phyloP scores from a whole-genome alignment of 1,140 invertebrate species.

The Euwallacea fornicatus region DNA sequence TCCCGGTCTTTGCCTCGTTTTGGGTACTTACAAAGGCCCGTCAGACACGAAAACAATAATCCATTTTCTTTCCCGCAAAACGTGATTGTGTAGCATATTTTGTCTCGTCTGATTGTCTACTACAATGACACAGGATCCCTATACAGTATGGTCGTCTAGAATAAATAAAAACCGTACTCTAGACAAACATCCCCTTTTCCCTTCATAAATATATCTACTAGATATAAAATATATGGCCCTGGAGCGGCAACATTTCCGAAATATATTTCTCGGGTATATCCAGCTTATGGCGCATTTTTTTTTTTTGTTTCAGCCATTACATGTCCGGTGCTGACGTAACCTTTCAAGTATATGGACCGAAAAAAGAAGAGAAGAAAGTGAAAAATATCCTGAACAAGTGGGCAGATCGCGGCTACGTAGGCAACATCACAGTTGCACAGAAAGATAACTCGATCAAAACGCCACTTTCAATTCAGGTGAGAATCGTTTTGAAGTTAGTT shows the following conservation, averaged over 20 bases:
- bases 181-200: too few relatives aligned
- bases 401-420: constrained; percentile 64
- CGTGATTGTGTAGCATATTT: too few relatives aligned
- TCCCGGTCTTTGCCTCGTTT: too few relatives aligned
- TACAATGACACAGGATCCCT: too few relatives aligned
- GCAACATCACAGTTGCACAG: constrained; percentile 62
- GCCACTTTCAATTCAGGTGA: constrained; percentile 42
- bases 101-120: too few relatives aligned
- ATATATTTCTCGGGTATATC: neutral
- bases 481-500: neutral
- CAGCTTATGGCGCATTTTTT: constrained; percentile 15
- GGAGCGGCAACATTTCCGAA: neutral
- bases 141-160: too few relatives aligned
- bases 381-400: constrained; percentile 63
- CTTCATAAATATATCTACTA: too few relatives aligned
- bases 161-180: too few relatives aligned
- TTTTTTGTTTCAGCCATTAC: constrained; percentile 46
- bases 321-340: constrained; percentile 64
- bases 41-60: too few relatives aligned
- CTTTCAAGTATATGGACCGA: constrained; percentile 64
- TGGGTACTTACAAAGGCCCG: too few relatives aligned
- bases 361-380: constrained; percentile 63
- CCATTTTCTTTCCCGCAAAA: too few relatives aligned
- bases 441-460: constrained; percentile 44
- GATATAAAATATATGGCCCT: too few relatives aligned